phyloP scores from a whole-genome alignment of 2,113 vertebrate species.

The Nettapus auritus region DNA sequence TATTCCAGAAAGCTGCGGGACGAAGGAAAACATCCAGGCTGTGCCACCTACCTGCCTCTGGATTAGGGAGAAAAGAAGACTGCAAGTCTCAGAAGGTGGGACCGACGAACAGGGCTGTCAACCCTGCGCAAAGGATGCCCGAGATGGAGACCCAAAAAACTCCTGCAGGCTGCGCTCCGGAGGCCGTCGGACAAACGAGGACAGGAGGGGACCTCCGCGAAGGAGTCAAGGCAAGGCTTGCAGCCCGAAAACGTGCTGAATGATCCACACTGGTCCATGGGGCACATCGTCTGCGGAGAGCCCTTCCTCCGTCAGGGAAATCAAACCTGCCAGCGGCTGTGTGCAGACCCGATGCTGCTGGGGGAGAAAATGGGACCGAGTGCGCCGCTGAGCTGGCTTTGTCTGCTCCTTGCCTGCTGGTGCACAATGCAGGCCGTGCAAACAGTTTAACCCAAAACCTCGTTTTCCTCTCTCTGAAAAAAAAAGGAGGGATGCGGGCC shows the following conservation, averaged over 20 bases:
- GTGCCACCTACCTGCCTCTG: neutral
- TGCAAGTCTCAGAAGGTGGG: neutral
- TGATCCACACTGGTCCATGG: neutral
- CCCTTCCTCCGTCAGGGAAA: conserved; percentile 27
- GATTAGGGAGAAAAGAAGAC: neutral
- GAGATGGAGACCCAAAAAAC: too few species aligned
- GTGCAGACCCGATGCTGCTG: neutral
- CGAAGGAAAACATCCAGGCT: neutral
- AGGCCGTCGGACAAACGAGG: too few species aligned
- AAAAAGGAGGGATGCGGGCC: neutral
- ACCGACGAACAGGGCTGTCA: accelerated
- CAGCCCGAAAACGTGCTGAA: neutral
- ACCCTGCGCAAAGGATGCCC: neutral
- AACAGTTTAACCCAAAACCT: conserved; percentile 11
- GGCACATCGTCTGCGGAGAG: neutral
- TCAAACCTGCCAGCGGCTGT: conserved; percentile 55
- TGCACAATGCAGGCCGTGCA: neutral
- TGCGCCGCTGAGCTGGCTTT: conserved; percentile 7
- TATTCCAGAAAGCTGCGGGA: neutral
- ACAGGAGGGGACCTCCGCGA: neutral
- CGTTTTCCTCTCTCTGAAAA: neutral
- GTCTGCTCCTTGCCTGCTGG: conserved; percentile 9
- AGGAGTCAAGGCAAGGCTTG: neutral
- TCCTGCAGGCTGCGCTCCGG: too few species aligned
- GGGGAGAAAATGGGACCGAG: conserved; percentile 27